Conservation (phyloP, 2,888 invertebrate genomes). For the Apodemia hepburni region DNA sequence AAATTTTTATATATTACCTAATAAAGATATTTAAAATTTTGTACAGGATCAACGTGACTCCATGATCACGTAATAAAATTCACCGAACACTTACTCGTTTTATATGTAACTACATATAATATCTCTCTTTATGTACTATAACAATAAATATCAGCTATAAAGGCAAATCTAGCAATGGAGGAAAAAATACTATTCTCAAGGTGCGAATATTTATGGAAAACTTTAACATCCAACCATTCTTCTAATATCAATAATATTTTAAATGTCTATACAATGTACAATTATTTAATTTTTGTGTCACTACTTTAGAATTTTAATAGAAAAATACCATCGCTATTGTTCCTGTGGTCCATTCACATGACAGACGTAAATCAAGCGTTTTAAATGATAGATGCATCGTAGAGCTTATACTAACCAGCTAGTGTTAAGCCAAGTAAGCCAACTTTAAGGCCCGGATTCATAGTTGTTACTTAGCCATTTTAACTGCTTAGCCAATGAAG, state of each 20-base stretch:
- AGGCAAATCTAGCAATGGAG: background rate
- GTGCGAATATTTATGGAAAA: conserved; percentile 2
- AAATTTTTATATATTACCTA: too few species aligned
- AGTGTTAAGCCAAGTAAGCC: background rate
- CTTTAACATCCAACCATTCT: background rate
- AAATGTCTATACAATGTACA: background rate
- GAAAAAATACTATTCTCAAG: background rate
- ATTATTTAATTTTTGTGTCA: background rate
- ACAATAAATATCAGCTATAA: too few species aligned
- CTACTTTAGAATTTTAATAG: background rate
- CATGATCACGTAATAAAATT: too few species aligned
- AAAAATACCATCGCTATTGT: background rate
- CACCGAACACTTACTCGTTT: too few species aligned
- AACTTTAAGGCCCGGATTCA: too few species aligned
- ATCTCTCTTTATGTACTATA: too few species aligned
- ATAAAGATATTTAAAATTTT: too few species aligned
- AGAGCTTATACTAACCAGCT: background rate
- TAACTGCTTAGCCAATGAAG: too few species aligned
- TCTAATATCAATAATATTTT: conserved; percentile 4
- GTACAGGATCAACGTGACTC: too few species aligned
- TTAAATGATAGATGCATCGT: background rate
- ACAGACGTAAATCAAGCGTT: background rate
- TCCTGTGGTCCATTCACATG: background rate
- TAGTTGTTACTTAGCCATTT: too few species aligned
- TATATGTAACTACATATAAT: too few species aligned